These are phyloP conservation scores for Cinara cedri DNA, from an alignment of 2,888 invertebrate genomes.

Conservation along the genomic window DNA sequence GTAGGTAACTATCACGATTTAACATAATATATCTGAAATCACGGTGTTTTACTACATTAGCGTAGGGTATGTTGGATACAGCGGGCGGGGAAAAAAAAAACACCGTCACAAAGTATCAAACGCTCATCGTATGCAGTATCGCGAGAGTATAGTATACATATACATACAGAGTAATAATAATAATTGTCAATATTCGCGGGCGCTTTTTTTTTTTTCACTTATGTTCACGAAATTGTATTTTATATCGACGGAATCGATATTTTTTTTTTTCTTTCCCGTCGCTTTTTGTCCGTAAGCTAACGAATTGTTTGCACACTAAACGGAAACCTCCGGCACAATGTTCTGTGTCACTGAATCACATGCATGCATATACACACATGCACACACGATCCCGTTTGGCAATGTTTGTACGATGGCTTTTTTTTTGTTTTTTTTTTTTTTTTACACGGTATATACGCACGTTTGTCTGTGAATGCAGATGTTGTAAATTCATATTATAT, in stretches of 20 bases:
- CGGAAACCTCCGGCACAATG: conserved; percentile 3
- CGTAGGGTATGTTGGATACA: too few relatives aligned
- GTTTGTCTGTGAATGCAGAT: conserved; percentile 45
- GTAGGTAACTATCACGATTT: too few relatives aligned
- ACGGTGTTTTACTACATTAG: too few relatives aligned
- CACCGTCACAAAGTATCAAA: neutral
- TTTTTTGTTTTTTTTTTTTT: neutral
- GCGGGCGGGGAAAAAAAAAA: neutral
- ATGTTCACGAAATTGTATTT: neutral
- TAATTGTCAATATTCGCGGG: neutral
- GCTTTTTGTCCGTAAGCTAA: conserved; percentile 10
- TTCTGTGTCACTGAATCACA: conserved; percentile 37
- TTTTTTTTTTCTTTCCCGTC: neutral
- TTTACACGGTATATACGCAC: neutral
- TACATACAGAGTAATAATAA: neutral
- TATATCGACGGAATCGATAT: conserved; percentile 11
- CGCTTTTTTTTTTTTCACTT: neutral
- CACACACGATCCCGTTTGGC: conserved; percentile 24
- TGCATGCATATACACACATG: neutral
- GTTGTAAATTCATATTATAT: conserved; percentile 55
- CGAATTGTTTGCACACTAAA: conserved; percentile 41
- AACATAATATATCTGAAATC: too few relatives aligned
- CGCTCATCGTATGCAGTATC: neutral
- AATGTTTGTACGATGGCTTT: neutral
- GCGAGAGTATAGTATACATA: too few relatives aligned